Percentiles rank a stretch among this genome's conserved stretches.
Conservation (phyloP, 53 echinoderm and acorn worm species). For the Echinometra lucunter region DNA sequence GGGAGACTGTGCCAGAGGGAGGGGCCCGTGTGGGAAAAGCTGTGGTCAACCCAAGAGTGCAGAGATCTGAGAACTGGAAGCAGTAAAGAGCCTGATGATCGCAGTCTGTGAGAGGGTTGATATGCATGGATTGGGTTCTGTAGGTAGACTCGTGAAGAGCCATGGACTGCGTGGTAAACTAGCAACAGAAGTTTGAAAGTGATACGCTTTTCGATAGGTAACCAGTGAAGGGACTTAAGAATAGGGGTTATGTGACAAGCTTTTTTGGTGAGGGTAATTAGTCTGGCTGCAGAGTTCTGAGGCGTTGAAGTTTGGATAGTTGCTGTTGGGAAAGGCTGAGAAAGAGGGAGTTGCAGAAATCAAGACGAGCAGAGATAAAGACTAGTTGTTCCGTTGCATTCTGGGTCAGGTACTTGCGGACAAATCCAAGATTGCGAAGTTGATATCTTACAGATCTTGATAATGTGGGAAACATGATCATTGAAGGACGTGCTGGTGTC, state of each 20-base stretch:
- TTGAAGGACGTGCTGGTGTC: constrained; percentile 53
- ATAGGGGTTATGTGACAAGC: constrained; percentile 27
- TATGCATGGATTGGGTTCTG: constrained; percentile 18
- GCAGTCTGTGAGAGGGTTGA: background rate
- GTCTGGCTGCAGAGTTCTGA: constrained; percentile 54
- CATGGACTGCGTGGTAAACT: background rate
- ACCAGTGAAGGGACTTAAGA: constrained; percentile 53
- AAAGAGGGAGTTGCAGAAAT: constrained; percentile 56
- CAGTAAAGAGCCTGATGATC: background rate
- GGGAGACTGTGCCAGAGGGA: constrained; percentile 20
- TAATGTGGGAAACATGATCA: constrained; percentile 46
- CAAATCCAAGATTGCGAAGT: constrained; percentile 60
- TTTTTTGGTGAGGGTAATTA: constrained; percentile 61
- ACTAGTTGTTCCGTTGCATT: constrained; percentile 64
- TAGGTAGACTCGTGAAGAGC: background rate
- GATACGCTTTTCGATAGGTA: background rate
- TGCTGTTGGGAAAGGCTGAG: constrained; percentile 45
- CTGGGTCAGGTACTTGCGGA: constrained; percentile 49
- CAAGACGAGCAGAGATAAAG: constrained; percentile 56
- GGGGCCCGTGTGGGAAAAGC: constrained; percentile 15
- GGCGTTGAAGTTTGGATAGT: constrained; percentile 41
- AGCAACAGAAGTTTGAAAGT: no score
- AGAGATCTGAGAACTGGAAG: background rate
- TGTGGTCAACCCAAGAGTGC: background rate
- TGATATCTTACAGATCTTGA: constrained; percentile 65